phyloP scores from a whole-genome alignment of 1,140 invertebrate genomes.

The Saccostrea glomerata region DNA sequence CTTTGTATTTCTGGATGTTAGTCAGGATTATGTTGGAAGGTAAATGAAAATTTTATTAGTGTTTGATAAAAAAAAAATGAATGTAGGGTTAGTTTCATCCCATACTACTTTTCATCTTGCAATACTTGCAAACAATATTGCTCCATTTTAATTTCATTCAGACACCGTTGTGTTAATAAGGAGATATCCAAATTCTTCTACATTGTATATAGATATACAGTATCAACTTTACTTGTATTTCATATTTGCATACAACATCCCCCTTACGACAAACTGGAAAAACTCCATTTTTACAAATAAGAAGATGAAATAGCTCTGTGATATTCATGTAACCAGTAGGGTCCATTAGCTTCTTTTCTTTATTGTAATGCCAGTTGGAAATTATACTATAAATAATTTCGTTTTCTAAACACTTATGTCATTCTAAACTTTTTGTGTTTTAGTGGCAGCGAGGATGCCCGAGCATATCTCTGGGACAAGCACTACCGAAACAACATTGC shows the following conservation, averaged over 20 bases:
- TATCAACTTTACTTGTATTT: too few species aligned
- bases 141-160: not conserved
- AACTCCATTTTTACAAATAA: too few species aligned
- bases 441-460: conserved; percentile 69
- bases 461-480: conserved; percentile 69
- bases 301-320: too few species aligned
- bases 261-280: too few species aligned
- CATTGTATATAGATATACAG: too few species aligned
- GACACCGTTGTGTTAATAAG: not conserved
- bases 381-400: too few species aligned
- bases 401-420: not conserved
- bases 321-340: too few species aligned
- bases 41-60: not conserved
- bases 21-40: conserved; percentile 63
- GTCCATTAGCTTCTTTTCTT: too few species aligned
- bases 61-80: not conserved
- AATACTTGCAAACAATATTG: not conserved
- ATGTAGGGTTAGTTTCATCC: not conserved
- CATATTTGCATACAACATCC: too few species aligned
- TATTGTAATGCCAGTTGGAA: too few species aligned
- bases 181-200: not conserved
- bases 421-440: conserved; percentile 42
- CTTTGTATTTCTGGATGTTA: conserved; percentile 64
- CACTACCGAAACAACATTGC: conserved; percentile 61
- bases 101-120: not conserved